Evolutionary conservation across 2,888 invertebrate genomes (phyloP).

Genomic region (Eupithecia subumbrata): DNA sequence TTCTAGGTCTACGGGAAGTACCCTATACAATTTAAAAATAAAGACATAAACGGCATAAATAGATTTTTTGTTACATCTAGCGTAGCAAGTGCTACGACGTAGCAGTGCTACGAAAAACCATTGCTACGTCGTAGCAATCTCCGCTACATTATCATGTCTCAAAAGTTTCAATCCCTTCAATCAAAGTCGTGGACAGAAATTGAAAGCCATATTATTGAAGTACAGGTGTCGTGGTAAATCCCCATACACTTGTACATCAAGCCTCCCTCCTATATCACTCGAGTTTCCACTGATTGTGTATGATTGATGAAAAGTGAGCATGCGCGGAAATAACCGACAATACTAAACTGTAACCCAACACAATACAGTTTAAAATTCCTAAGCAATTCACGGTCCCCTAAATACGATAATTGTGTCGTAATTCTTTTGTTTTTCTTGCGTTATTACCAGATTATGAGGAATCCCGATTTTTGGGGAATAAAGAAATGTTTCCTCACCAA

Average conservation of each 20-base stretch:
- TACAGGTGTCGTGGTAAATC: constrained; percentile 6
- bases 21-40: no score
- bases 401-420: constrained; percentile 10
- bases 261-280: constrained; percentile 4
- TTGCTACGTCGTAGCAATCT: neutral
- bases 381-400: neutral
- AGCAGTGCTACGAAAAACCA: neutral
- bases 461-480: constrained; percentile 32
- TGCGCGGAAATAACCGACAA: neutral
- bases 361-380: neutral
- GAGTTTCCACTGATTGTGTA: constrained; percentile 13
- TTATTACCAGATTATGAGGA: constrained; percentile 36
- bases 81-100: neutral
- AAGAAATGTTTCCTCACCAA: constrained; percentile 38
- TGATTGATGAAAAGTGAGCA: constrained; percentile 11
- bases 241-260: neutral
- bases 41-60: no score
- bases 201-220: neutral
- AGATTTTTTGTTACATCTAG: no score
- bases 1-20: no score
- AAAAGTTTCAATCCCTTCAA: neutral
- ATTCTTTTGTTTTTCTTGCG: constrained; percentile 32
- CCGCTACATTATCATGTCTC: neutral
- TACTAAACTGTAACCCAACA: neutral
- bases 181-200: neutral